These are phyloP conservation scores for Macrotrachela quadricornifera DNA, from an alignment of 1,140 invertebrate genomes.

Conservation along the genomic window DNA sequence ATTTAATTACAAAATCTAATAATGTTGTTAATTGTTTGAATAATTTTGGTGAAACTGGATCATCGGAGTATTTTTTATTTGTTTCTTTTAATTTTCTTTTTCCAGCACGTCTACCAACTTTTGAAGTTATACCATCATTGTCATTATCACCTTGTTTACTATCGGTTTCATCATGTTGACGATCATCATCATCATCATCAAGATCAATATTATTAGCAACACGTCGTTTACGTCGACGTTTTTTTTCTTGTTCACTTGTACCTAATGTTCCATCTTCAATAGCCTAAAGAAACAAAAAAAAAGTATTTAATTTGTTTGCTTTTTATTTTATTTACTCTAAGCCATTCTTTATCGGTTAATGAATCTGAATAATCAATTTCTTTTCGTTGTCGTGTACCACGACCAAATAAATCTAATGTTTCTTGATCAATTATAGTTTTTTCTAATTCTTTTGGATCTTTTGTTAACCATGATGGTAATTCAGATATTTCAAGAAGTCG, in stretches of 20 bases:
- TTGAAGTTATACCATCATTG: no score
- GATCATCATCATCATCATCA: not conserved
- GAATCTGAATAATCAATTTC: slow-evolving; percentile 93
- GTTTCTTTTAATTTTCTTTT: no score
- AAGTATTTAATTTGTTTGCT: no score
- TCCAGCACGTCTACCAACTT: no score
- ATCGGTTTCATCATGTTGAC: not conserved
- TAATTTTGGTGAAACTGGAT: no score
- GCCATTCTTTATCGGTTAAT: slow-evolving; percentile 58
- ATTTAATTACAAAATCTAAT: no score
- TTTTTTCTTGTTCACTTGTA: slow-evolving; percentile 40
- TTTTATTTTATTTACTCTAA: no score
- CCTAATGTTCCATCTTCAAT: slow-evolving; percentile 41
- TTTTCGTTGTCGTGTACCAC: slow-evolving; percentile 76
- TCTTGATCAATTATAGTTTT: slow-evolving; percentile 11
- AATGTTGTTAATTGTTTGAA: no score
- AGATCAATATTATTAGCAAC: not conserved
- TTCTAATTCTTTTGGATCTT: slow-evolving; percentile 71
- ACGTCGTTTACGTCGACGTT: slow-evolving; percentile 25
- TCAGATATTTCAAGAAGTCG: slow-evolving; percentile 77
- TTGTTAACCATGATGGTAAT: slow-evolving; percentile 76
- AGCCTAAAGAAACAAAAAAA: slow-evolving; percentile 50
- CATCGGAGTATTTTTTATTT: no score
- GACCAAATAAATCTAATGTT: slow-evolving; percentile 10
- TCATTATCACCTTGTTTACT: no score